These are phyloP conservation scores for Harpalus rubripes DNA, from an alignment of 2,888 invertebrate species.

Conservation along the genomic window DNA sequence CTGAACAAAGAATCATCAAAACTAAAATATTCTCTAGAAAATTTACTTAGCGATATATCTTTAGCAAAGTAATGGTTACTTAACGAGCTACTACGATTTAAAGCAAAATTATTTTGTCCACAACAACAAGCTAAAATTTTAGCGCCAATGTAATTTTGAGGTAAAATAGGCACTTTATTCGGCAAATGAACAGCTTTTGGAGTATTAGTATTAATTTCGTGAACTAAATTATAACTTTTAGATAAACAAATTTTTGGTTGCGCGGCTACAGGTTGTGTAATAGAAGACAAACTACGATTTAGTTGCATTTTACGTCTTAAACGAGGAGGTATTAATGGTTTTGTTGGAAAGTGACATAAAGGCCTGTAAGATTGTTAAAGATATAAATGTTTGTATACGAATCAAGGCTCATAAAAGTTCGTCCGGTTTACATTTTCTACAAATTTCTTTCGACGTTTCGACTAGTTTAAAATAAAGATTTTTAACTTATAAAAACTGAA, in stretches of 20 bases:
- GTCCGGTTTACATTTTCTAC: too few species aligned
- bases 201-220: slow-evolving; percentile 23
- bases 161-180: slow-evolving; percentile 1
- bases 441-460: too few species aligned
- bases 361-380: slow-evolving; percentile 44
- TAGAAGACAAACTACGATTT: slow-evolving; percentile 59
- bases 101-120: slow-evolving; percentile 43
- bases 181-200: slow-evolving; percentile 15
- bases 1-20: slow-evolving; percentile 68
- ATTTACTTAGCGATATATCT: slow-evolving; percentile 41
- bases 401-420: too few species aligned
- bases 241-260: slow-evolving; percentile 49
- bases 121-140: slow-evolving; percentile 50
- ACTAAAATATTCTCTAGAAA: slow-evolving; percentile 61
- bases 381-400: not conserved
- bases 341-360: slow-evolving; percentile 14
- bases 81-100: slow-evolving; percentile 39
- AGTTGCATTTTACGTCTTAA: slow-evolving; percentile 54
- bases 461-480: too few species aligned
- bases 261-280: slow-evolving; percentile 23
- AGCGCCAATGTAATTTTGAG: not conserved
- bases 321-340: slow-evolving; percentile 35
- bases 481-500: too few species aligned
- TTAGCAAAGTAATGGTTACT: slow-evolving; percentile 37
- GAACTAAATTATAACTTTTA: slow-evolving; percentile 57